These are phyloP conservation scores for Brachionus rotundiformis DNA, from an alignment of 1,140 invertebrate species.

Conservation along the genomic window DNA sequence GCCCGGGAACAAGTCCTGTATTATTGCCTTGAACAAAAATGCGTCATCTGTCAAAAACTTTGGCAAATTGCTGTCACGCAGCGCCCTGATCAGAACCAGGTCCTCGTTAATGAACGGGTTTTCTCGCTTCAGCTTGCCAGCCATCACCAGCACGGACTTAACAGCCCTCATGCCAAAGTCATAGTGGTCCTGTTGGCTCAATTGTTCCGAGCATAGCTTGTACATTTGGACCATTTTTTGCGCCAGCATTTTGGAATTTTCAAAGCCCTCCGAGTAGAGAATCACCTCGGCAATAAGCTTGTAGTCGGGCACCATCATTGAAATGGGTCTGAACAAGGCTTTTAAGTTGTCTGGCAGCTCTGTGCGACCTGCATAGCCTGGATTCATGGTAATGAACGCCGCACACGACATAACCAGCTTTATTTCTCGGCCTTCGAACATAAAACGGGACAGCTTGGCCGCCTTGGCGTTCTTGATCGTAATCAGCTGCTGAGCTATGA, in stretches of 20 bases:
- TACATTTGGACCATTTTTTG: conserved; percentile 90
- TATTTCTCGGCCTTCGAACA: conserved; percentile 66
- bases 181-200: conserved; percentile 88
- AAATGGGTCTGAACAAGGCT: conserved; percentile 78
- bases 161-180: conserved; percentile 86
- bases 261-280: conserved; percentile 86
- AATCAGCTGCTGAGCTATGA: conserved; percentile 67
- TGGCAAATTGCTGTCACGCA: conserved; percentile 65
- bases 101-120: conserved; percentile 65
- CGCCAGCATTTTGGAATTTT: conserved; percentile 78
- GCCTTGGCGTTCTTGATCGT: conserved; percentile 67
- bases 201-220: conserved; percentile 83
- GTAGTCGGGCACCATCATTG: conserved; percentile 91
- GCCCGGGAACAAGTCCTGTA: conserved; percentile 65
- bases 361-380: conserved; percentile 82
- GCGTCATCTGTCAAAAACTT: conserved; percentile 65
- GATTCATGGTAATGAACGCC: conserved; percentile 70
- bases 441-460: conserved; percentile 67
- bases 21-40: conserved; percentile 60
- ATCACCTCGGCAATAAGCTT: conserved; percentile 85
- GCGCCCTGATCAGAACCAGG: conserved; percentile 63
- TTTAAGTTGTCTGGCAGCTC: conserved; percentile 66
- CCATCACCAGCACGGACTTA: conserved; percentile 66
- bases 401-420: conserved; percentile 62
- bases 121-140: conserved; percentile 64